Conservation (phyloP, 2,113 vertebrate species). For the Heteronetta atricapilla region DNA sequence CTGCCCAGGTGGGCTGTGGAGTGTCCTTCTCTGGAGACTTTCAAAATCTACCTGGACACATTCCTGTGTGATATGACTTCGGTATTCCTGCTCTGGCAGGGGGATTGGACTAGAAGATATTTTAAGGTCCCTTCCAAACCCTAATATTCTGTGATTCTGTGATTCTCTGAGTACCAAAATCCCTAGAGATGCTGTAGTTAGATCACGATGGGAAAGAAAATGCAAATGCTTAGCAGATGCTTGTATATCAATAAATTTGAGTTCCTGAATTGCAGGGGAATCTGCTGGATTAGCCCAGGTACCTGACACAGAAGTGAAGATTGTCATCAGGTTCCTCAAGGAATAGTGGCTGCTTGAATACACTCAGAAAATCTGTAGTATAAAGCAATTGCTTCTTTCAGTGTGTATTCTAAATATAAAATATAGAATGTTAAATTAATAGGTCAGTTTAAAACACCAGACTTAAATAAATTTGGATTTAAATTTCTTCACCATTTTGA, state of each 20-base stretch:
- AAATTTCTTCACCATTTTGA: conserved; percentile 5
- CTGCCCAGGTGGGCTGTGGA: too few species aligned
- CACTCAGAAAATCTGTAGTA: not conserved
- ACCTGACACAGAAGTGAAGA: not conserved
- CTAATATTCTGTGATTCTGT: too few species aligned
- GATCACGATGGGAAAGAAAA: not conserved
- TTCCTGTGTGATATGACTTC: too few species aligned
- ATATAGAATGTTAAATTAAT: not conserved
- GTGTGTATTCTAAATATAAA: not conserved
- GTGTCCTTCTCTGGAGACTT: too few species aligned
- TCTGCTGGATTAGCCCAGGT: not conserved
- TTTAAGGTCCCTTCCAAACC: too few species aligned
- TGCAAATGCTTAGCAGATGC: not conserved
- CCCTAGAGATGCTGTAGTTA: not conserved
- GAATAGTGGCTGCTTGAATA: not conserved
- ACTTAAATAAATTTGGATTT: not conserved
- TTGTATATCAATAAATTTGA: not conserved
- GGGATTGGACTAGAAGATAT: too few species aligned
- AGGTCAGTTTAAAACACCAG: not conserved
- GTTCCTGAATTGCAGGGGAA: not conserved
- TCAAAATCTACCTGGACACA: too few species aligned
- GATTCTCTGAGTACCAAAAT: not conserved
- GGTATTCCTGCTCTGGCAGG: too few species aligned
- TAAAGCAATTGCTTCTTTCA: not conserved
- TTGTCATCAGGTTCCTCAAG: not conserved